Conservation (phyloP, 2,113 vertebrate species). For the Bubo blakistoni region DNA sequence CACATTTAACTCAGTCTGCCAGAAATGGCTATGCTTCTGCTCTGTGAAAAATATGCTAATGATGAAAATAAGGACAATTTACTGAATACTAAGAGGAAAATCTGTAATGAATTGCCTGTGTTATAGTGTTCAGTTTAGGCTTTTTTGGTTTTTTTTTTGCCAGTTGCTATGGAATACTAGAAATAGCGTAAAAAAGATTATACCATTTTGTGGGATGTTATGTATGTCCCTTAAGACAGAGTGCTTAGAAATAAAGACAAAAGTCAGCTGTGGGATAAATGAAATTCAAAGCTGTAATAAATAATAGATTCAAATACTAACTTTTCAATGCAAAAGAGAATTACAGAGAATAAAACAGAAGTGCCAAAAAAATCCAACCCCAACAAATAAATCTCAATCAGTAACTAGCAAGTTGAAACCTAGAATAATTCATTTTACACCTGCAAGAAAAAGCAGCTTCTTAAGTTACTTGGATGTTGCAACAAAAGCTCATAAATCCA, state of each 20-base stretch:
- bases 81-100: constrained; percentile 56
- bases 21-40: constrained; percentile 42
- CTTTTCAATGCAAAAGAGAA: neutral
- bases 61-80: constrained; percentile 51
- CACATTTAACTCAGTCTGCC: constrained; percentile 49
- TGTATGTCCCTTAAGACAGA: constrained; percentile 7
- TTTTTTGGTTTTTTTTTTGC: neutral
- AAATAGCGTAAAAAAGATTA: constrained; percentile 35
- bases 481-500: constrained; percentile 43
- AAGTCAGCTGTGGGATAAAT: constrained; percentile 33
- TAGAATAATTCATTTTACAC: constrained; percentile 41
- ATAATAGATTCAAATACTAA: constrained; percentile 25
- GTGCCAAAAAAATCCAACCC: neutral
- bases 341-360: neutral
- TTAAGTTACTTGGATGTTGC: neutral
- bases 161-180: constrained; percentile 41
- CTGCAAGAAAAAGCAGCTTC: constrained; percentile 15
- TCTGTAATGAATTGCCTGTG: constrained; percentile 43
- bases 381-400: constrained; percentile 18
- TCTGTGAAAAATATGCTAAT: constrained; percentile 57
- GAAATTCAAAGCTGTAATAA: constrained; percentile 39
- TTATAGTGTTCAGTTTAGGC: constrained; percentile 2
- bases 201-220: constrained; percentile 4
- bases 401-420: neutral
- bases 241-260: constrained; percentile 30